Evolutionary conservation across 2,113 vertebrate genomes (phyloP), one percentile per base, ranked within the genome.

Genomic region (Gila orcuttii): DNA sequence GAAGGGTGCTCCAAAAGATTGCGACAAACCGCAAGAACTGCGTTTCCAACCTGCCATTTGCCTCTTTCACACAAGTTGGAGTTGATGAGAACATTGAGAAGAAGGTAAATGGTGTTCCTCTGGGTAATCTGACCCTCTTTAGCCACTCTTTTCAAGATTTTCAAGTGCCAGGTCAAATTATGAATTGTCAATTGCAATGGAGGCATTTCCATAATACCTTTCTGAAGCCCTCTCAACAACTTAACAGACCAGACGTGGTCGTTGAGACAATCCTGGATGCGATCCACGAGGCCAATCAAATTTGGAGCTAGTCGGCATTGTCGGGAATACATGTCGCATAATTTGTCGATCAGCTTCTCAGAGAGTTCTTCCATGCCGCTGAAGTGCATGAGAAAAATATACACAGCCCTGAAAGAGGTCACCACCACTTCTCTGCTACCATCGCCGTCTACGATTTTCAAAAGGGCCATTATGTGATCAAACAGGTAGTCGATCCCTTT

Each of bases 401-500:
- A 96, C 4, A 93, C 86, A 0, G 95, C 94, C 87, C 94, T 94
- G 91, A 98, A 97, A 86, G 95, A 96, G 1, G 96, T 95, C 12
- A 94, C 93, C 0, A 93, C 91, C 0, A 88, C 89, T 62, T 95
- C 94, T 25, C 90, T 86, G 28, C 91, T 87, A 11, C 93, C 90
- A 0, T 91, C 75, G 55, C 92, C 91, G 33, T 94, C 93, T 12
- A 96, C 95, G 3, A 96, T 91, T 85, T 85, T 90, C 17, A 91
- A 92, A 57, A 97, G 91, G 0, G 94, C 92, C 6, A 85, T 88
- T 74, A 98, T 88, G 79, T 96, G 95, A 52, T 95, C 90, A 4
- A 93, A 91, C 36, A 98, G 92, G 89, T 94, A 96, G 25, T 60
- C 52, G 7, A 93, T 86, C 2, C 94, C 95, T 52, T 85, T 87